A percentile compares a stretch with the other conserved stretches of the same genome.
Conservation (phyloP, 2,797 vertebrate genomes). For the Galagoides demidoff region DNA sequence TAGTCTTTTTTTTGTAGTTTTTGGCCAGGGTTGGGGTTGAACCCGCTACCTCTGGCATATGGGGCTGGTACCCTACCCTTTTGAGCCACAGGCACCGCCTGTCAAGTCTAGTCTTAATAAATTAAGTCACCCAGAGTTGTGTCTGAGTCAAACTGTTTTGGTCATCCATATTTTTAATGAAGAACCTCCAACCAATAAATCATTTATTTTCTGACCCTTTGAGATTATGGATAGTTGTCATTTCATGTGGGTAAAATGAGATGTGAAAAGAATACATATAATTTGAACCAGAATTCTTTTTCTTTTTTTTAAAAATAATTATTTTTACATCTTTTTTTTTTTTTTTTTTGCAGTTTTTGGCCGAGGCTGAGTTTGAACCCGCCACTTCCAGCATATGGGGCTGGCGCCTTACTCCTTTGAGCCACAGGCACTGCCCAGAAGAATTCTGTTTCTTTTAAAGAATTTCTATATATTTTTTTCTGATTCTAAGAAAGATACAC, state of each 20-base stretch:
- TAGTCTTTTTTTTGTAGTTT: no score
- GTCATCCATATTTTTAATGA: background rate
- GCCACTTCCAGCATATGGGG: no score
- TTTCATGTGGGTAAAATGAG: background rate
- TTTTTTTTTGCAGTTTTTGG: no score
- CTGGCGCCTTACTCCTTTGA: no score
- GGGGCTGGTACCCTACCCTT: no score
- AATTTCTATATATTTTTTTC: background rate
- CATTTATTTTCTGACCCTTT: background rate
- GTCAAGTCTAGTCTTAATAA: no score
- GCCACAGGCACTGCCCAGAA: background rate
- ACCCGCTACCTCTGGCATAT: no score
- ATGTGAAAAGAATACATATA: background rate
- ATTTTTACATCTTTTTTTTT: no score
- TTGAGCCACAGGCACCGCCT: no score
- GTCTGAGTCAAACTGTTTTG: background rate
- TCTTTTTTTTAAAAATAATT: background rate
- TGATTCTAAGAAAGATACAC: background rate
- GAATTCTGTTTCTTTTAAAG: constrained; percentile 10
- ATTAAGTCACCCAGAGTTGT: background rate
- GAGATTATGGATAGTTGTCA: background rate
- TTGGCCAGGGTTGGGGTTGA: no score
- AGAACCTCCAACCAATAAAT: background rate
- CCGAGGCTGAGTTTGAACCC: no score
- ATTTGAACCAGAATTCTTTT: background rate